Evolutionary conservation across 2,113 vertebrate genomes (phyloP), one percentile per base, ranked within the genome.

Genomic region (Tetrax tetrax): DNA sequence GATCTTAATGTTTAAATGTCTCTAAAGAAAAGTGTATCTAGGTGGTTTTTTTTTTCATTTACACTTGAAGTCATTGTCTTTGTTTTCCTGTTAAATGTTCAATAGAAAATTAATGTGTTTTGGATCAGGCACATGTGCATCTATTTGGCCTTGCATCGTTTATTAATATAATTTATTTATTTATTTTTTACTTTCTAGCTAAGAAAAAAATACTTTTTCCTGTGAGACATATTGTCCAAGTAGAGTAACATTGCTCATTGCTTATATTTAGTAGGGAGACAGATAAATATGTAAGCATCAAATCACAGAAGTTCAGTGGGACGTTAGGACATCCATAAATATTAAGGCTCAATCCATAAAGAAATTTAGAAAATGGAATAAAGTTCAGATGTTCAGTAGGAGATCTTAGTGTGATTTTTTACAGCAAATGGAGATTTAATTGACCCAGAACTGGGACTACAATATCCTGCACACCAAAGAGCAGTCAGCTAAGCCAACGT

Each of bases 1-100:
- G 94, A 97, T 95, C 93, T 94, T 76, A 69, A 28, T 81, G 83
- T 96, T 97, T 89, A 93, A 94, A 90, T 61, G 90, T 97, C 87
- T 96, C 93, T 80, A 82, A 91, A 96, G 80, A 93, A 95, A 97
- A 92, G 50, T 92, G 91, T 90, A 20, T 77, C 93, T 89, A 71
- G 89, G 41, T 43, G 41, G 57, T 68, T 81, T 75, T 89, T 81
- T 89, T 91, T 82, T 83, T 45, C 14, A 47, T 89, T 94, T 96
- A 83, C 79, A 95, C 75, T 90, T 96, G 82, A 95, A 95, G 79
- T 56, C 1, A 51, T 91, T 86, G 66, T 74, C 78, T 95, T 91
- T 94, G 60, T 92, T 94, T 92, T 95, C 60, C 56, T 72, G 27
- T 78, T 92, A 83, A 87, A 51, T 76, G 50, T 94, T 75, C 80